Evolutionary conservation across 2,888 invertebrate genomes (phyloP).

Genomic region (Herminia tarsipennalis): DNA sequence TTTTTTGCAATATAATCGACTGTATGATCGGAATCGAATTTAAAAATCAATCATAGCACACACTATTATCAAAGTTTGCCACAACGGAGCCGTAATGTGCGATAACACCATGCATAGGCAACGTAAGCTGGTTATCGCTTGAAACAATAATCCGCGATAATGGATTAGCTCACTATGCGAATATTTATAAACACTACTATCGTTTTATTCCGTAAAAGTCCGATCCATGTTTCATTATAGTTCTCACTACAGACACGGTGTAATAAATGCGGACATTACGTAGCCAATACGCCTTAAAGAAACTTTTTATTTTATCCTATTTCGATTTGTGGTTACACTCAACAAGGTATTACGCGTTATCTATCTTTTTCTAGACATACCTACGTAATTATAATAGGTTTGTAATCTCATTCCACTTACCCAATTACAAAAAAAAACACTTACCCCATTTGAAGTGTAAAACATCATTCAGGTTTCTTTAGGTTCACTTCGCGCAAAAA

Average conservation of each 20-base stretch:
- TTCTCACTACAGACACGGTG: conserved; percentile 57
- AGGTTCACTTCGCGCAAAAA: conserved; percentile 15
- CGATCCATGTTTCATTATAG: conserved; percentile 59
- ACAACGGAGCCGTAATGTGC: conserved; percentile 38
- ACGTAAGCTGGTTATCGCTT: conserved; percentile 71
- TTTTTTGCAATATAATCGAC: conserved; percentile 36
- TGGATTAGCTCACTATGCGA: conserved; percentile 75
- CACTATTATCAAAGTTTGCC: conserved; percentile 48
- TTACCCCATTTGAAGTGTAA: conserved; percentile 33
- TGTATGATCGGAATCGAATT: conserved; percentile 46
- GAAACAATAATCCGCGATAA: conserved; percentile 81
- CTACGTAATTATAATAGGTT: conserved; percentile 19
- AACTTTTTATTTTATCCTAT: conserved; percentile 21
- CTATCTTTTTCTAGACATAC: conserved; percentile 7
- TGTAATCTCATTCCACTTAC: conserved; percentile 26
- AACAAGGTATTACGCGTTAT: conserved; percentile 23
- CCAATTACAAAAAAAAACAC: too few species aligned
- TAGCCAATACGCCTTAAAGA: conserved; percentile 20
- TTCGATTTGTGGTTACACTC: conserved; percentile 21
- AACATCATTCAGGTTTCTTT: conserved; percentile 21
- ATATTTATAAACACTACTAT: conserved; percentile 81
- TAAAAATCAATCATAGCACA: conserved; percentile 55
- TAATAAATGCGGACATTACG: conserved; percentile 41
- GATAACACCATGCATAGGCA: conserved; percentile 60
- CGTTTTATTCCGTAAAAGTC: conserved; percentile 63